Base-by-base conservation (phyloP, 2,113 vertebrate species). In the Petrocephalus zakoni region DNA sequence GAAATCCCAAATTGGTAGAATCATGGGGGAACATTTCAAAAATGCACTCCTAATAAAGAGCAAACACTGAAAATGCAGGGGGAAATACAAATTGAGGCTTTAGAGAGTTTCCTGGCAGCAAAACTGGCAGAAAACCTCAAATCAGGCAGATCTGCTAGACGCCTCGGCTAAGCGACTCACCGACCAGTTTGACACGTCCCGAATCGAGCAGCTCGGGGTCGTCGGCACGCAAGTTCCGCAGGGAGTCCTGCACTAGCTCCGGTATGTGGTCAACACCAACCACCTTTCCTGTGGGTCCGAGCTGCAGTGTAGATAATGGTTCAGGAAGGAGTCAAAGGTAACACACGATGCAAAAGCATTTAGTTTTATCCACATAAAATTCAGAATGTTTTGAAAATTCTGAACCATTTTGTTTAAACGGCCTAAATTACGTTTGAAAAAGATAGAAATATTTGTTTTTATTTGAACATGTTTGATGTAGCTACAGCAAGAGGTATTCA, bases 261-360 rank as follows among this genome's bases (percentile, higher is more conserved):
- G 95, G 93, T 2, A 98, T 97, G 93, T 98, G 97, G 29, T 98
- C 97, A 2, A 98, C 93, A 0, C 97, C 97, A 64, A 98, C 94
- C n/a, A 97, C 97, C 87, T 92, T 96, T 37, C 97, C 97, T 0
- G 91, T 95, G 0, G 94, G 92, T 53, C 97, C 97, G 19, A 93
- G 95, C 97, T 98, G 89, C 13, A n/a, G 87, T 61, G 5, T 68
- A 85, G 34, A 61, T 0, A 0, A 85, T 3, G 85, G 34, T 25
- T 51, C 22, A 52, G 10, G 11, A 51, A 84, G 21, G 47, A 13
- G 22, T 51, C 49, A 51, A 25, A 51, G 9, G 21, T n/a, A 11
- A 49, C 42, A 83, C 13, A 34, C 29, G 19, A 49, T 19, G 6
- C 37, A n/a, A 83, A 83, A 22, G 46, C 21, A 49, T 15, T 46